phyloP scores from a whole-genome alignment of 2,113 vertebrate genomes.

The Prionailurus viverrinus region DNA sequence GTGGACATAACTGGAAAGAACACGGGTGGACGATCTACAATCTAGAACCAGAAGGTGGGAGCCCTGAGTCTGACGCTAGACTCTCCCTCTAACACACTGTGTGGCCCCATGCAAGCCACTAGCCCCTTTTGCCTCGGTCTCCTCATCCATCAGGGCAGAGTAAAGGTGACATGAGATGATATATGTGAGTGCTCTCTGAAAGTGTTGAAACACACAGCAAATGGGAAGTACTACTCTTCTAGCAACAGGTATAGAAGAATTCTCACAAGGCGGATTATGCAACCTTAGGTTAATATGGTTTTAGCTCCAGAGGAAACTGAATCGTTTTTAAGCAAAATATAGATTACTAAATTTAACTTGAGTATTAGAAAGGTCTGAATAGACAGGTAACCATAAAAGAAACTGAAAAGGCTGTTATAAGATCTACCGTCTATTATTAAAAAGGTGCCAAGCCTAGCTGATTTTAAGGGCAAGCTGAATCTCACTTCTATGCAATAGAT shows the following conservation, averaged over 20 bases:
- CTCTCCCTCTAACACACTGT: background rate
- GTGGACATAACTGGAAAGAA: background rate
- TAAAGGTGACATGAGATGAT: fast-evolving
- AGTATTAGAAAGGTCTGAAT: background rate
- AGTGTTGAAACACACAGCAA: background rate
- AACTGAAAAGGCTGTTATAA: background rate
- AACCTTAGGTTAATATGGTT: background rate
- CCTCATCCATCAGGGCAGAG: background rate
- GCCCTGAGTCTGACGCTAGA: background rate
- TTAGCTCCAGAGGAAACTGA: background rate
- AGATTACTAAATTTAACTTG: background rate
- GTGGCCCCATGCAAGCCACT: fast-evolving
- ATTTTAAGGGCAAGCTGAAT: background rate
- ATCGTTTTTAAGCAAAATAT: background rate
- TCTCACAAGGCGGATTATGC: background rate
- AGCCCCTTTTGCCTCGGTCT: background rate
- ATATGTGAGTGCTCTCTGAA: background rate
- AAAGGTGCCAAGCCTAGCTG: background rate
- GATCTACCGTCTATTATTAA: background rate
- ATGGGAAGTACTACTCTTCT: background rate
- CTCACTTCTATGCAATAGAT: background rate
- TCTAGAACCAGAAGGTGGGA: fast-evolving
- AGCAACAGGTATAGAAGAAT: background rate
- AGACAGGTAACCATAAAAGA: background rate
- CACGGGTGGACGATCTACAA: background rate